Base-by-base conservation (phyloP, 2,113 vertebrate species). In the Paratilapia polleni region DNA sequence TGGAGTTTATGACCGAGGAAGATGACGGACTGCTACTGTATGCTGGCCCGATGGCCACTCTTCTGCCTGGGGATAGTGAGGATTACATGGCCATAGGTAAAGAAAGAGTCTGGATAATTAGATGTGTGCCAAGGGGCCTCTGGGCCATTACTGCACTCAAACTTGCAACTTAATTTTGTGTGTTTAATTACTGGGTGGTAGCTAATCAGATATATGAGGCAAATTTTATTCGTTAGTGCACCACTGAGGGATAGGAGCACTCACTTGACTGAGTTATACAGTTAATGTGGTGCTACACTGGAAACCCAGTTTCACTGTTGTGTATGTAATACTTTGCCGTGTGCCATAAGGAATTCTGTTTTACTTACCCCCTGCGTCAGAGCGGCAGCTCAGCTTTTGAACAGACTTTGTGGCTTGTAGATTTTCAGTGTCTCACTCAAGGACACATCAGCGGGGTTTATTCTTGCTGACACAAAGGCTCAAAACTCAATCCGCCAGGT, bases 51-150 rank as follows among this genome's bases (percentile, higher is more conserved):
- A 22, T 97, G 85, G 95, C 96, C 74, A 95, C 96, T 66, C 94
- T 95, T 64, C 94, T 95, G 92, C 94, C 96, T 3, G 96, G 94
- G 88, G 96, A 95, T 43, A 52, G 89, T 2, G 96, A 97, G 87
- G 96, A 97, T 92, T 97, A 96, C 95, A 96, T 97, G 91, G 97
- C 96, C 78, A 97, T 98, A 95, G 97, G 97, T 98, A 97, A 86
- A 47, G 43, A 88, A 75, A 19, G 49, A 77, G 68, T 64, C 43
- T 31, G 41, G 22, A 17, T 93, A 84, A 91, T 93, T 83, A 85
- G 76, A 83, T 38, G 54, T 15, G 43, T 58, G 58, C 77, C 63
- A 10, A 11, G 43, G 52, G 82, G 57, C 74, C 61, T 75, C 41
- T 14, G 6, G 22, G 70, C 38, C 8, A 13, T 68, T 84, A 70